These are phyloP conservation scores for Periophthalmodon schlosseri DNA, from an alignment of 2,113 vertebrate species.

Conservation along the genomic window DNA sequence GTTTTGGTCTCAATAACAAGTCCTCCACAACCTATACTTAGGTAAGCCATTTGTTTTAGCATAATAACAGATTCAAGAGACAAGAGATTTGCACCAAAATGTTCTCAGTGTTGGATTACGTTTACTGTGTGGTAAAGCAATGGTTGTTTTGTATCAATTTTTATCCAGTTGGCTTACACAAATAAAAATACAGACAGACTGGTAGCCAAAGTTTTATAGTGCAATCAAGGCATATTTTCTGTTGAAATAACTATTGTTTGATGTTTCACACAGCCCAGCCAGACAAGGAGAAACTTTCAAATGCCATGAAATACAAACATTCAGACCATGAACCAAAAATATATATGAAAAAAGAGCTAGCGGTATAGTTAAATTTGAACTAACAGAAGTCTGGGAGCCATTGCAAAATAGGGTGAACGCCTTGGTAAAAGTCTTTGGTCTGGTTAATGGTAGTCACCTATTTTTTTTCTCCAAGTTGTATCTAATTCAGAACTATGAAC, in stretches of 20 bases:
- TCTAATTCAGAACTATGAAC: background rate
- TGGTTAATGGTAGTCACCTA: background rate
- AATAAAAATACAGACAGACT: background rate
- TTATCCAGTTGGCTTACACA: background rate
- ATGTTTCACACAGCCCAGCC: background rate
- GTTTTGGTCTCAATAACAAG: background rate
- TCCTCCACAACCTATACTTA: slow-evolving; percentile 16
- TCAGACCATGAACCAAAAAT: too few species aligned
- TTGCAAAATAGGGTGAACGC: background rate
- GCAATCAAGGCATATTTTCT: background rate
- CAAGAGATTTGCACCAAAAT: background rate
- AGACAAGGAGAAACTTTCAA: background rate
- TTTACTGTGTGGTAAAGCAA: background rate
- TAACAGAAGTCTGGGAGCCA: background rate
- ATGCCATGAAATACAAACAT: too few species aligned
- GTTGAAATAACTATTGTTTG: background rate
- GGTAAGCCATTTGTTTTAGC: slow-evolving; percentile 16
- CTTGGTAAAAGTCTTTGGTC: background rate
- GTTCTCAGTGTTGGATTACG: background rate
- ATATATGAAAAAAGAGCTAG: background rate
- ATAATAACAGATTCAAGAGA: background rate
- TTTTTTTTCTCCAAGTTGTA: too few species aligned
- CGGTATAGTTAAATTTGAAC: background rate
- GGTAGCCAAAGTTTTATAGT: background rate
- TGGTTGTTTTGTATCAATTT: background rate